Conservation (phyloP, 2,888 invertebrate genomes). For the Tortricodes alternella region DNA sequence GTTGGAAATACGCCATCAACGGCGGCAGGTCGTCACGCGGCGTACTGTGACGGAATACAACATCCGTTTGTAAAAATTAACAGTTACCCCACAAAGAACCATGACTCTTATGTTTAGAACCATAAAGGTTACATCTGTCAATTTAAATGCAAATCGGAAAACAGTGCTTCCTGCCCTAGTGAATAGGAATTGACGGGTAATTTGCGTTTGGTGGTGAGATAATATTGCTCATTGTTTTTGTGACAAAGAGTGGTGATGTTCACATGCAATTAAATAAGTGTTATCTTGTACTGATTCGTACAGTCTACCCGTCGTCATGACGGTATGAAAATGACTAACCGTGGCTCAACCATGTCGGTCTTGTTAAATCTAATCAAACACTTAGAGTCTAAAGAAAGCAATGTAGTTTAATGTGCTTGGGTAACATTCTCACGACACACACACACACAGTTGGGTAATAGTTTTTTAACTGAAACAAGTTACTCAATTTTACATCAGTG, state of each 20-base stretch:
- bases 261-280: constrained; percentile 4
- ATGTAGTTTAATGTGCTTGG: constrained; percentile 14
- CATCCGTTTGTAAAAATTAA: constrained; percentile 60
- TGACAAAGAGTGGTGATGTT: constrained; percentile 9
- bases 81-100: constrained; percentile 47
- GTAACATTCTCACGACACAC: constrained; percentile 16
- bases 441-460: no score
- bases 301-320: not conserved
- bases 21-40: constrained; percentile 49
- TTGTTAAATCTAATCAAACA: constrained; percentile 2
- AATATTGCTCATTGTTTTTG: constrained; percentile 22
- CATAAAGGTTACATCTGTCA: constrained; percentile 36
- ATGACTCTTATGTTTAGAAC: constrained; percentile 37
- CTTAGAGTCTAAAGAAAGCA: not conserved
- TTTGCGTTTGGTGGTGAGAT: constrained; percentile 26
- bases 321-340: not conserved
- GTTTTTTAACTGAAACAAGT: constrained; percentile 17
- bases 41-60: constrained; percentile 63
- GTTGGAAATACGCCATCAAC: constrained; percentile 58
- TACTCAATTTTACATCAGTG: constrained; percentile 19
- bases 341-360: not conserved
- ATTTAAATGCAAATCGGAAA: constrained; percentile 54
- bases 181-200: constrained; percentile 48
- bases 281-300: not conserved
- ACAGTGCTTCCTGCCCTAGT: constrained; percentile 68